Conservation (phyloP, 2,888 invertebrate genomes). For the Timema podura region DNA sequence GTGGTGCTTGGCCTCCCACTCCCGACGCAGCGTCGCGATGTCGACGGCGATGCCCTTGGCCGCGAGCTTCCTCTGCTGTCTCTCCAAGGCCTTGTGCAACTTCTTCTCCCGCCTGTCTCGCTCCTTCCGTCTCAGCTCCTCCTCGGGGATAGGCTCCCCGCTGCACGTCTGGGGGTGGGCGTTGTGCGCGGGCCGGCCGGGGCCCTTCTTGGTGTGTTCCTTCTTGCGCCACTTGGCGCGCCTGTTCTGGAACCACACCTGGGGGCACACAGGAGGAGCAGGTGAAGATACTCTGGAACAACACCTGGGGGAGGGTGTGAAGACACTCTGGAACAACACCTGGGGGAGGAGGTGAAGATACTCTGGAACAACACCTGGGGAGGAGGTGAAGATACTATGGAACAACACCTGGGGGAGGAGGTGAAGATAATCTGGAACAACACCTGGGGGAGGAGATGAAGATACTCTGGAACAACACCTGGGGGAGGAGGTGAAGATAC, state of each 20-base stretch:
- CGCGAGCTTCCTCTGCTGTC: constrained; percentile 87
- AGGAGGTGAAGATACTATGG: too few species aligned
- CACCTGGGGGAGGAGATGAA: too few species aligned
- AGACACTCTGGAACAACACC: neutral
- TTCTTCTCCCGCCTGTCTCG: constrained; percentile 86
- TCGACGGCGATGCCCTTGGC: constrained; percentile 89
- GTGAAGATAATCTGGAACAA: too few species aligned
- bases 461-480: too few species aligned
- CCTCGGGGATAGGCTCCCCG: constrained; percentile 94
- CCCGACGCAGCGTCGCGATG: constrained; percentile 75
- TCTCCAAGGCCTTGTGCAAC: constrained; percentile 83
- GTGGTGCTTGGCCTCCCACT: constrained; percentile 57
- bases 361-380: too few species aligned
- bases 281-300: neutral
- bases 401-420: neutral
- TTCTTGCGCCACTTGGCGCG: constrained; percentile 99
- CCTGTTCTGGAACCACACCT: constrained; percentile 99
- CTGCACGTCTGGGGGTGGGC: constrained; percentile 97
- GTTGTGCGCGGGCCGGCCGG: constrained; percentile 96
- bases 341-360: too few species aligned
- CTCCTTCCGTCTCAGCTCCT: constrained; percentile 79
- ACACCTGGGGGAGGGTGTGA: neutral
- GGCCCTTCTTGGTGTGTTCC: constrained; percentile 98
- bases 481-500: too few species aligned
- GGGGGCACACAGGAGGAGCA: constrained; percentile 37